Percentiles rank a stretch among this genome's conserved stretches.
Evolutionary conservation across 2,113 vertebrate species (phyloP).

Genomic region (Labeo rohita): DNA sequence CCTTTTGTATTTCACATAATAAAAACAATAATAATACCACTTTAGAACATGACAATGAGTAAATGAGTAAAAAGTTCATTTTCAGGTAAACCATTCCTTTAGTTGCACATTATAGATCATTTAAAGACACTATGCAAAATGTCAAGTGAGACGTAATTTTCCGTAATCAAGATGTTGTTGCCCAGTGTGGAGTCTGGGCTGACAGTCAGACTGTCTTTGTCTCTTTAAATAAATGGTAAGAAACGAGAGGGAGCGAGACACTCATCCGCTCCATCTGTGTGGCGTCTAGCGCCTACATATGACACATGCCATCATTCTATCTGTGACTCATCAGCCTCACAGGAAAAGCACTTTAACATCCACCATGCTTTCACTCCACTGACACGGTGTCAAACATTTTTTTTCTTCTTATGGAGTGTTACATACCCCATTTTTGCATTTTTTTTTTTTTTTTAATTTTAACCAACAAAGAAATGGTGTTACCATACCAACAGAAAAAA

Average conservation of each 20-base stretch:
- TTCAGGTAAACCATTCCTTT: neutral
- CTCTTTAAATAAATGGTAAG: slow-evolving; percentile 47
- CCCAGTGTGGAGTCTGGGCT: slow-evolving; percentile 16
- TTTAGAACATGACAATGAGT: neutral
- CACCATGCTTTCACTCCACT: slow-evolving; percentile 15
- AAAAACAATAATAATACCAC: neutral
- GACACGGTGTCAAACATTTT: neutral
- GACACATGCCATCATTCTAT: slow-evolving; percentile 50
- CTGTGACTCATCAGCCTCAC: slow-evolving; percentile 48
- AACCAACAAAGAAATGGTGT: neutral
- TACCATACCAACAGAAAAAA: neutral
- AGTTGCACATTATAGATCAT: neutral
- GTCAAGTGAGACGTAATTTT: neutral
- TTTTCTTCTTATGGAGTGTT: neutral
- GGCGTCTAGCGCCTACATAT: slow-evolving; percentile 52
- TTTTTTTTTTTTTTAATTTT: neutral
- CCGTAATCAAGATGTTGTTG: neutral
- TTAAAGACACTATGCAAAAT: neutral
- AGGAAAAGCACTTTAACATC: slow-evolving; percentile 48
- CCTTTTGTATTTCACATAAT: neutral
- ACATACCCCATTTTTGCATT: neutral
- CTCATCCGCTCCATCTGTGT: slow-evolving; percentile 59
- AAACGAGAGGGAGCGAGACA: slow-evolving; percentile 44
- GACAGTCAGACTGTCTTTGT: slow-evolving; percentile 36
- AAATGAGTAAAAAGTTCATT: neutral